Evolutionary conservation across 2,113 vertebrate species (phyloP).

Genomic region (Indri indri): DNA sequence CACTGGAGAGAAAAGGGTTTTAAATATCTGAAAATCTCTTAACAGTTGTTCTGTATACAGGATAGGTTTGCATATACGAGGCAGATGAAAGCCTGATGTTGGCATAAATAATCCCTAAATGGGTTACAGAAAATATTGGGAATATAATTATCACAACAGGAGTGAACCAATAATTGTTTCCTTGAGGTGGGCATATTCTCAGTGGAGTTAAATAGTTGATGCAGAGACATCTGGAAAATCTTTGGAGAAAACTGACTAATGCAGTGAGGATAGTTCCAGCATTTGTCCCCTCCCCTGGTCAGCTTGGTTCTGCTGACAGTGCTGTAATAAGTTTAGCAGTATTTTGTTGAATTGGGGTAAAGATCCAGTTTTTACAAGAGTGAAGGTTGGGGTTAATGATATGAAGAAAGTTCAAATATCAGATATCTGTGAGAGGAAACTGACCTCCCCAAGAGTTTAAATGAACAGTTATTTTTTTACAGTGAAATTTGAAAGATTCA

Average conservation of each 20-base stretch:
- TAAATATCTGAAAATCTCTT: neutral
- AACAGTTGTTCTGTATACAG: neutral
- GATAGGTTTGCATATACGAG: neutral
- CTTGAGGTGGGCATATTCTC: neutral
- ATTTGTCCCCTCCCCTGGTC: neutral
- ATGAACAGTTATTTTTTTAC: neutral
- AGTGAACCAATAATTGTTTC: neutral
- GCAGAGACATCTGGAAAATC: neutral
- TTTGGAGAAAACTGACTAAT: neutral
- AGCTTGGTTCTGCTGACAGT: neutral
- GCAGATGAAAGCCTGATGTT: neutral
- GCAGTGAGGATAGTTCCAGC: neutral
- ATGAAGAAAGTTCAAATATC: neutral
- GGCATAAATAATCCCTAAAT: neutral
- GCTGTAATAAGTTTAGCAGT: neutral
- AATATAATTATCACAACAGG: neutral
- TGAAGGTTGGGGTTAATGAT: neutral
- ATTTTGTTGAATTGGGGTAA: neutral
- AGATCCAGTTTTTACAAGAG: neutral
- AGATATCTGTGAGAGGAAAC: neutral
- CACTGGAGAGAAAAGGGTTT: neutral
- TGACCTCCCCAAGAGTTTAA: neutral
- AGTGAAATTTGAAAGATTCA: neutral
- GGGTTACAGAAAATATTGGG: neutral
- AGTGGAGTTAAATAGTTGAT: neutral